Evolutionary conservation across 2,113 vertebrate species (phyloP).

Genomic region (Strix uralensis): DNA sequence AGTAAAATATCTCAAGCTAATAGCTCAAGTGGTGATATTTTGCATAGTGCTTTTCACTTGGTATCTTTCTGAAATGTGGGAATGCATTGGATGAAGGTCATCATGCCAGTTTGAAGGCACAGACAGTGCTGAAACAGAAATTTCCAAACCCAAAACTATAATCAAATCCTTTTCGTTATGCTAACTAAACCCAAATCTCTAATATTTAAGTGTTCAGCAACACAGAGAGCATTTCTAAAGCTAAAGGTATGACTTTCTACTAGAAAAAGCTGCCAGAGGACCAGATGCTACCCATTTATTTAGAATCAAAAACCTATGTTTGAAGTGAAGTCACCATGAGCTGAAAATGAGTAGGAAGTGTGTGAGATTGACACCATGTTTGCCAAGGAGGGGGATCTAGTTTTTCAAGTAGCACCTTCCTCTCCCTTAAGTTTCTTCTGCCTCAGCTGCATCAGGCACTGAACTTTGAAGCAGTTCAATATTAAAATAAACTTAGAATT

Average conservation of each 20-base stretch:
- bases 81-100: not conserved
- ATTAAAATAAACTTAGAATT: not conserved
- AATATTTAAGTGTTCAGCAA: not conserved
- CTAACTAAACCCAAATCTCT: not conserved
- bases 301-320: not conserved
- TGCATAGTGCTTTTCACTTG: not conserved
- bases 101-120: not conserved
- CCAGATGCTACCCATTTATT: constrained; percentile 18
- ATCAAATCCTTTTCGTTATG: not conserved
- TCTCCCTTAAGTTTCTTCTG: not conserved
- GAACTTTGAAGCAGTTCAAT: not conserved
- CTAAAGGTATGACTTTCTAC: not conserved
- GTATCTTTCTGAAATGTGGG: not conserved
- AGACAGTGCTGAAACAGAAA: not conserved
- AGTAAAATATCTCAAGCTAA: not conserved
- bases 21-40: not conserved
- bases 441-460: not conserved
- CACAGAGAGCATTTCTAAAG: not conserved
- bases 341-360: constrained; percentile 23
- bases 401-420: not conserved
- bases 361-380: not conserved
- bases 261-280: not conserved
- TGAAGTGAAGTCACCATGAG: not conserved
- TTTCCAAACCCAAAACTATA: not conserved
- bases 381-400: not conserved